Evolutionary conservation across 1,140 invertebrate species (phyloP).

Genomic region (Hylyphantes graminicola): DNA sequence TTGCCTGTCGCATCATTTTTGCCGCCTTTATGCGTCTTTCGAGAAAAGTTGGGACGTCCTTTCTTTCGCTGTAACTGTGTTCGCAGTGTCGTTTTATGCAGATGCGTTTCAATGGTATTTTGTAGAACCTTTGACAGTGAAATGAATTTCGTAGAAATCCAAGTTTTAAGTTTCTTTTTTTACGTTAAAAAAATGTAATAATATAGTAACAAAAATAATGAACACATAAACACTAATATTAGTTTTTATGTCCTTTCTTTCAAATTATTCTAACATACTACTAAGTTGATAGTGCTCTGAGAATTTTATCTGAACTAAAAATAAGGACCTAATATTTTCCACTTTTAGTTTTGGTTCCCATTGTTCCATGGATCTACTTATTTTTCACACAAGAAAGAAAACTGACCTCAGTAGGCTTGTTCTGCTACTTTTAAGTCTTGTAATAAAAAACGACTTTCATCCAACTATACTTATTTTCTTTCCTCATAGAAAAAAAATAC

Average conservation of each 20-base stretch:
- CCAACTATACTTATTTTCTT: no score
- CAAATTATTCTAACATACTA: no score
- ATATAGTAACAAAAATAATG: conserved; percentile 35
- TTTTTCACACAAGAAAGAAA: no score
- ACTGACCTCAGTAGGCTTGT: no score
- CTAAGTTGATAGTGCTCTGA: no score
- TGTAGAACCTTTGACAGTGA: background rate
- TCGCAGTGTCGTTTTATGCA: background rate
- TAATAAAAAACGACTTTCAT: no score
- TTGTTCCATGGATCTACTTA: no score
- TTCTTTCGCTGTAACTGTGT: conserved; percentile 29
- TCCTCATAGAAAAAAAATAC: no score
- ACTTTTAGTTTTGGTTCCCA: no score
- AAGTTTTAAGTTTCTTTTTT: background rate
- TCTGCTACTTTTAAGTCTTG: no score
- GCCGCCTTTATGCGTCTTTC: background rate
- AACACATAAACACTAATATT: conserved; percentile 24
- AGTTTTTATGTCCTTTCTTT: background rate
- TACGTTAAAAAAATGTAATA: conserved; percentile 27
- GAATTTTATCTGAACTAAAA: no score
- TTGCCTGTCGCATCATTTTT: conserved; percentile 38
- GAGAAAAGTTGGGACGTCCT: background rate
- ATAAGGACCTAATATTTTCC: no score
- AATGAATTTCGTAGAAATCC: background rate
- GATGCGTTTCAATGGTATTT: background rate